phyloP scores from a whole-genome alignment of 2,113 vertebrate species.

The Proterorhinus semilunaris region DNA sequence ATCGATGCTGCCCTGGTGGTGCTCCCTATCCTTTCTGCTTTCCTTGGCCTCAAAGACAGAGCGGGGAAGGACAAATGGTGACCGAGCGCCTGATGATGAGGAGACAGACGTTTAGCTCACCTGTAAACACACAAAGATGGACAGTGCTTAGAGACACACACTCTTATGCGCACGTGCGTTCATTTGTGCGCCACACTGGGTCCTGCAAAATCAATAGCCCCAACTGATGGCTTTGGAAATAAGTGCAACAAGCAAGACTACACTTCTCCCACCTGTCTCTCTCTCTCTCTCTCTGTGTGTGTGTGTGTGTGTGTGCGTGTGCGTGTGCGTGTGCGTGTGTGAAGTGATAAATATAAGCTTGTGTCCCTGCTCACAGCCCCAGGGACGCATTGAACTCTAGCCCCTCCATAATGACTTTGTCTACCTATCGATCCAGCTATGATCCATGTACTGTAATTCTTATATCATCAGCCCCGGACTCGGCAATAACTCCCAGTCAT shows the following conservation, averaged over 20 bases:
- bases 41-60: slow-evolving; percentile 49
- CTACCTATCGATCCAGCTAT: slow-evolving; percentile 75
- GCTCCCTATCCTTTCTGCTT: slow-evolving; percentile 53
- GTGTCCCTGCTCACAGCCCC: slow-evolving; percentile 47
- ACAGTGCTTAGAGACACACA: slow-evolving; percentile 10
- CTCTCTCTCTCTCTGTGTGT: slow-evolving; percentile 25
- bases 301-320: too few relatives aligned
- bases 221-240: slow-evolving; percentile 67
- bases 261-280: slow-evolving; percentile 57
- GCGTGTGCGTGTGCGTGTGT: slow-evolving; percentile 19
- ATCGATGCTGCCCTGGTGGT: slow-evolving; percentile 66
- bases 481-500: slow-evolving; percentile 75
- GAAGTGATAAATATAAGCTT: slow-evolving; percentile 67
- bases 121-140: slow-evolving; percentile 46
- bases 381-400: slow-evolving; percentile 75
- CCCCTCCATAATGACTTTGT: slow-evolving; percentile 78
- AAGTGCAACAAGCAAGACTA: slow-evolving; percentile 69
- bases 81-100: slow-evolving; percentile 39
- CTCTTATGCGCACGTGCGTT: slow-evolving; percentile 9
- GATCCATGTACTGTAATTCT: slow-evolving; percentile 81
- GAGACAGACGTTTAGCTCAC: slow-evolving; percentile 44
- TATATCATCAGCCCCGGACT: slow-evolving; percentile 72
- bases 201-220: slow-evolving; percentile 49
- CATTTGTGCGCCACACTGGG: slow-evolving; percentile 21
- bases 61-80: slow-evolving; percentile 53